Base-by-base conservation (phyloP, 2,113 vertebrate species). In the Nansenia antarctica region DNA sequence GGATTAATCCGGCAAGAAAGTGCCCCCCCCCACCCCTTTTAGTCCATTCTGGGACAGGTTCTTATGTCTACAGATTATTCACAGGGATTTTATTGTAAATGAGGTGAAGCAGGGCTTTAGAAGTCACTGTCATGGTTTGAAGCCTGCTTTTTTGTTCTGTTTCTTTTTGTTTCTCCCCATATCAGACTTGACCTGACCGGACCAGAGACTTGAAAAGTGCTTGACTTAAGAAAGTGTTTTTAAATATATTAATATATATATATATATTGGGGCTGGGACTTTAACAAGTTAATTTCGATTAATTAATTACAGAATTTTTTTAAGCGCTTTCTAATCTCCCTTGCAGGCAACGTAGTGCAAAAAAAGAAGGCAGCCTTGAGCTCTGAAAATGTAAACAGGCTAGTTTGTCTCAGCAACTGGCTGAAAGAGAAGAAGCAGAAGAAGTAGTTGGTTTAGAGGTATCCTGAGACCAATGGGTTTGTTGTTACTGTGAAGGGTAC, bases 11-110 rank as follows among this genome's bases (percentile, higher is more conserved):
- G n/a, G 45, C 15, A 20, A 20, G n/a, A 49, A 22, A n/a, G 45
- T 49, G 27, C 20, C 45, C 47, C 31, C 49, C 31, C 15, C 26
- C 8, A 5, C 24, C 57, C 9, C 14, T 15, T 31, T 20, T 31
- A 15, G n/a, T 18, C 20, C 26, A 26, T 12, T 39, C 32, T 62
- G 31, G 62, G 62, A 39, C 67, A 52, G 70, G 54, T 70, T 84
- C 79, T 78, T 69, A 71, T 82, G 67, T 82, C 70, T 62, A 49
- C 71, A 85, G 82, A 86, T 88, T 88, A 83, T 82, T 85, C 86
- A 85, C 60, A 58, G 79, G 74, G 82, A 85, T 90, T 83, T 89
- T 32, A 9, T 76, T 66, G 75, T 85, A 77, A 84, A 81, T 80
- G 67, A 74, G 74, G 62, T 80, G 70, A 82, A 77, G 45, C 45